Evolutionary conservation across 1,140 invertebrate genomes (phyloP).

Genomic region (Monochamus saltuarius): DNA sequence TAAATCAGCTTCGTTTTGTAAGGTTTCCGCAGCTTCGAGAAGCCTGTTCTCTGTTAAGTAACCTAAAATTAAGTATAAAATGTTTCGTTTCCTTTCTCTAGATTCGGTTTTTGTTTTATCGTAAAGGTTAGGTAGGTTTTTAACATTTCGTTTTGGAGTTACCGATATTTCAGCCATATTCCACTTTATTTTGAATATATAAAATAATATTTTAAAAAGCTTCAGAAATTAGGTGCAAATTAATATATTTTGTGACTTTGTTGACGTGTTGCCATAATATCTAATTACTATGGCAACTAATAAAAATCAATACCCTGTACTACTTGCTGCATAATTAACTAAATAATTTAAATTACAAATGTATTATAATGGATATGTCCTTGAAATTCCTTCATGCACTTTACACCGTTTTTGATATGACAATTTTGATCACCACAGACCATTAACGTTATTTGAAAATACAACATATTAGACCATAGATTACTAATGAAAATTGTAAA

Average conservation of each 20-base stretch:
- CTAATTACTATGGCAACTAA: background rate
- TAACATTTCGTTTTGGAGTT: constrained; percentile 24
- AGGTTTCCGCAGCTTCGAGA: constrained; percentile 59
- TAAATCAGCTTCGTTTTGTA: constrained; percentile 71
- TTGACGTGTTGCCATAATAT: background rate
- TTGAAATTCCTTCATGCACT: too few relatives aligned
- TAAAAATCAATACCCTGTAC: constrained; percentile 3
- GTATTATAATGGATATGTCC: too few relatives aligned
- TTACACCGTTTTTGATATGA: too few relatives aligned
- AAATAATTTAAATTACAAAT: too few relatives aligned
- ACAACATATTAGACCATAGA: too few relatives aligned
- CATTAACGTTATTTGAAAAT: too few relatives aligned
- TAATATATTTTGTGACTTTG: too few relatives aligned
- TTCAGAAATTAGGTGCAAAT: too few relatives aligned
- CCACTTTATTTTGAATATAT: background rate
- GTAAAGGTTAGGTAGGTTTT: constrained; percentile 21
- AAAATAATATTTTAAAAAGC: too few relatives aligned
- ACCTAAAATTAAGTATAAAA: constrained; percentile 75
- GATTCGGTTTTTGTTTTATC: constrained; percentile 62
- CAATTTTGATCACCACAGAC: too few relatives aligned
- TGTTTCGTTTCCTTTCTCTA: constrained; percentile 67
- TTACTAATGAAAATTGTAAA: too few relatives aligned
- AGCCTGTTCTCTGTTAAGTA: constrained; percentile 76
- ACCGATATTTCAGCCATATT: constrained; percentile 19
- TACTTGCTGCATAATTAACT: too few relatives aligned